Conservation (phyloP, 2,888 invertebrate species). For the Lasius fuliginosus region DNA sequence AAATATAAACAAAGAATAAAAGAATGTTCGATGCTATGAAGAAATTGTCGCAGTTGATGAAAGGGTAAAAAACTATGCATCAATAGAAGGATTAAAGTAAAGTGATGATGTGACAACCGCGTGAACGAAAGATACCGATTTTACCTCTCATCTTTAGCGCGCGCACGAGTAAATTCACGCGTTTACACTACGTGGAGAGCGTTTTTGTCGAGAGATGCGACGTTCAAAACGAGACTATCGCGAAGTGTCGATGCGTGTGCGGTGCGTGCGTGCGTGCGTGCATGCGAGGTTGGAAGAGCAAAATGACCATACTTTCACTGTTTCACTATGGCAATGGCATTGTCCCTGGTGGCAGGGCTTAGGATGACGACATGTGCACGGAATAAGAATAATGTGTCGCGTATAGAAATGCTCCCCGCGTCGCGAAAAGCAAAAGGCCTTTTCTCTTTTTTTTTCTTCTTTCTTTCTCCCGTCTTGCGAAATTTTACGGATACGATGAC, state of each 20-base stretch:
- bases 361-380: constrained; percentile 80
- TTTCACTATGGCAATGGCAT: constrained; percentile 85
- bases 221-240: constrained; percentile 44
- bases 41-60: no score
- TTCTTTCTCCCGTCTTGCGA: background rate
- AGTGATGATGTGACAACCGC: background rate
- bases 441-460: constrained; percentile 64
- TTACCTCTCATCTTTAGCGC: constrained; percentile 45
- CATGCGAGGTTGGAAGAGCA: constrained; percentile 59
- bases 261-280: constrained; percentile 13
- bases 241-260: constrained; percentile 35
- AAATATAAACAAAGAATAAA: no score
- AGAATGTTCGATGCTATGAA: no score
- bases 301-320: constrained; percentile 86
- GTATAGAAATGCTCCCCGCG: constrained; percentile 58
- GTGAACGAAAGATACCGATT: background rate
- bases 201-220: background rate
- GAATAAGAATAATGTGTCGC: constrained; percentile 72
- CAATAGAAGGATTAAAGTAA: no score
- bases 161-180: constrained; percentile 19
- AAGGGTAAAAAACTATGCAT: no score
- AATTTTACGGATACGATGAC: background rate
- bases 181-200: background rate
- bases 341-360: constrained; percentile 81
- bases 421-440: constrained; percentile 70